Conservation (phyloP, 2,888 invertebrate genomes). For the Acrocyrtus sp. region DNA sequence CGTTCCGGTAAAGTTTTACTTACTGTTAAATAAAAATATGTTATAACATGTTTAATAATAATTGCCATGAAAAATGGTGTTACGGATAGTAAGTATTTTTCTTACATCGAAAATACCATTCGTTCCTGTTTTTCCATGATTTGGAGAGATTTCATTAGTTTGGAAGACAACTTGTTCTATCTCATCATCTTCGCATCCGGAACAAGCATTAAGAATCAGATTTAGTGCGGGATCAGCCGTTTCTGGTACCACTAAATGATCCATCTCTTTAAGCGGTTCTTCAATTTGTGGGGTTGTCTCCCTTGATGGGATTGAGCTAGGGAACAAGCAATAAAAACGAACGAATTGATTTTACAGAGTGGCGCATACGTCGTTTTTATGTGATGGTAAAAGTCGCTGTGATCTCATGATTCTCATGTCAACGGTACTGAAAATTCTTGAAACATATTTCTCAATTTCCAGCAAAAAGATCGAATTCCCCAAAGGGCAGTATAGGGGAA, state of each 20-base stretch:
- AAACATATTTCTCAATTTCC: no score
- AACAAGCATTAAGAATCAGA: conserved; percentile 47
- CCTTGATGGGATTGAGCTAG: conserved; percentile 59
- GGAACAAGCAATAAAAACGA: not conserved
- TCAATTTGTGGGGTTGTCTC: conserved; percentile 52
- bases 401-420: no score
- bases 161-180: conserved; percentile 50
- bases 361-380: conserved; percentile 1
- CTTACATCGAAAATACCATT: conserved; percentile 60
- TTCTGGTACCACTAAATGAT: conserved; percentile 54
- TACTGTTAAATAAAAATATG: not conserved
- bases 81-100: not conserved
- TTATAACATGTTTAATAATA: not conserved
- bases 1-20: not conserved
- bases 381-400: no score
- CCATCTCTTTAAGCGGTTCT: conserved; percentile 43
- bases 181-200: conserved; percentile 43
- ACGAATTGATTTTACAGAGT: conserved; percentile 2
- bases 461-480: no score
- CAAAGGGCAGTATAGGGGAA: no score
- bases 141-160: conserved; percentile 48
- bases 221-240: conserved; percentile 40
- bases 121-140: conserved; percentile 28
- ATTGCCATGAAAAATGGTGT: not conserved
- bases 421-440: no score